Evolutionary conservation across 2,797 vertebrate species (phyloP).

Genomic region (Poeciliopsis gracilis): DNA sequence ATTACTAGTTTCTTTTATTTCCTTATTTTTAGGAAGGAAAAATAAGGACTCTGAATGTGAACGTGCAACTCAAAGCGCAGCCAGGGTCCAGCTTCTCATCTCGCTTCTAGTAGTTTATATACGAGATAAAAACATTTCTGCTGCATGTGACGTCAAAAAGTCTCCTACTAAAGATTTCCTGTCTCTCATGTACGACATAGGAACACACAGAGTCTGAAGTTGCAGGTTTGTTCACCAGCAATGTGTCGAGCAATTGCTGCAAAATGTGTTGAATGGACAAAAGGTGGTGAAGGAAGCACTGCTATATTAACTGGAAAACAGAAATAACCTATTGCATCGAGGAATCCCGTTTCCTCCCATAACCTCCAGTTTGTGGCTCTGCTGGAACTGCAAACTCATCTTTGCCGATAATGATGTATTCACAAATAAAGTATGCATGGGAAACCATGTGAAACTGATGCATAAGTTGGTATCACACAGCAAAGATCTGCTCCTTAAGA

Average conservation of each 20-base stretch:
- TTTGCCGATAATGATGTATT: constrained; percentile 4
- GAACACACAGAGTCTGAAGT: constrained; percentile 16
- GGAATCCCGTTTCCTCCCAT: constrained; percentile 38
- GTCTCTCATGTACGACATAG: constrained; percentile 24
- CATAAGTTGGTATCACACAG: not conserved
- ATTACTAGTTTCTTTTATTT: constrained; percentile 17
- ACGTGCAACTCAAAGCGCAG: not conserved
- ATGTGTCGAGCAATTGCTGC: constrained; percentile 62
- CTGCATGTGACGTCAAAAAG: constrained; percentile 50
- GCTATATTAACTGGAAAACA: not conserved
- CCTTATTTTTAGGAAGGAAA: not conserved
- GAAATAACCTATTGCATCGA: constrained; percentile 6
- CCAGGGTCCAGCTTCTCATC: constrained; percentile 13
- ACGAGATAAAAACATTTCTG: constrained; percentile 45
- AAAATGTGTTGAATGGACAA: constrained; percentile 64
- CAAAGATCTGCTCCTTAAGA: constrained; percentile 21
- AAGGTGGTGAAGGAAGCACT: constrained; percentile 57
- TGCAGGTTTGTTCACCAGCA: constrained; percentile 40
- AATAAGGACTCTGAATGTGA: not conserved
- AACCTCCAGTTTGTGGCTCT: constrained; percentile 27
- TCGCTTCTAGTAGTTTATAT: constrained; percentile 27
- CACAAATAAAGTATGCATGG: not conserved
- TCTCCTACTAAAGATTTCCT: constrained; percentile 53
- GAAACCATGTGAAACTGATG: not conserved
- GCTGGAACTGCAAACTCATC: constrained; percentile 45